Percentiles rank a stretch among this genome's conserved stretches.
phyloP scores from a whole-genome alignment of 1,140 invertebrate genomes.

The Ephestia elutella region DNA sequence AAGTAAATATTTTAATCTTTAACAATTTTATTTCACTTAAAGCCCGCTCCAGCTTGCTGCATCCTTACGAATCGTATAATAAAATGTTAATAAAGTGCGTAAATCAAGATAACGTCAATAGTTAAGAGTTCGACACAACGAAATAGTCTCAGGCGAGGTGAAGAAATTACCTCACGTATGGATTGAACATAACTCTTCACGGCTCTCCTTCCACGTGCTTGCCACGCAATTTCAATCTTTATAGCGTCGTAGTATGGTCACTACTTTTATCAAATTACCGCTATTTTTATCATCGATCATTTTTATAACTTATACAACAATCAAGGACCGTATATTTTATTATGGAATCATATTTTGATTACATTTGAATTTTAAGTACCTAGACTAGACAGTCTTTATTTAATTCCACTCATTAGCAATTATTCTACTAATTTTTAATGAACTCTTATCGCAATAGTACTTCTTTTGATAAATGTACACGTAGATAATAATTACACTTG shows the following conservation, averaged over 20 bases:
- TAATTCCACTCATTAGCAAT: too few relatives aligned
- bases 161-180: conserved; percentile 43
- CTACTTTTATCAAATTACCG: not conserved
- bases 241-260: too few relatives aligned
- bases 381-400: too few relatives aligned
- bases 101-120: conserved; percentile 71
- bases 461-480: too few relatives aligned
- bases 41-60: conserved; percentile 8
- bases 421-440: too few relatives aligned
- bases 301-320: too few relatives aligned
- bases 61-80: conserved; percentile 40
- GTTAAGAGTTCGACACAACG: conserved; percentile 57
- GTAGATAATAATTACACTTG: too few relatives aligned
- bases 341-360: too few relatives aligned
- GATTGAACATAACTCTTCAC: conserved; percentile 45
- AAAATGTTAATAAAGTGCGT: conserved; percentile 68
- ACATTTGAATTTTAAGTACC: too few relatives aligned
- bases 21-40: not conserved
- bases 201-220: conserved; percentile 7
- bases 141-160: conserved; percentile 50
- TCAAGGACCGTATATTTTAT: too few relatives aligned
- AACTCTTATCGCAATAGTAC: too few relatives aligned
- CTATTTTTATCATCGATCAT: not conserved
- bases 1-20: not conserved
- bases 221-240: conserved; percentile 10